These are phyloP conservation scores for Enteromius trimaculatus DNA, from an alignment of 2,797 vertebrate genomes.

Conservation along the genomic window DNA sequence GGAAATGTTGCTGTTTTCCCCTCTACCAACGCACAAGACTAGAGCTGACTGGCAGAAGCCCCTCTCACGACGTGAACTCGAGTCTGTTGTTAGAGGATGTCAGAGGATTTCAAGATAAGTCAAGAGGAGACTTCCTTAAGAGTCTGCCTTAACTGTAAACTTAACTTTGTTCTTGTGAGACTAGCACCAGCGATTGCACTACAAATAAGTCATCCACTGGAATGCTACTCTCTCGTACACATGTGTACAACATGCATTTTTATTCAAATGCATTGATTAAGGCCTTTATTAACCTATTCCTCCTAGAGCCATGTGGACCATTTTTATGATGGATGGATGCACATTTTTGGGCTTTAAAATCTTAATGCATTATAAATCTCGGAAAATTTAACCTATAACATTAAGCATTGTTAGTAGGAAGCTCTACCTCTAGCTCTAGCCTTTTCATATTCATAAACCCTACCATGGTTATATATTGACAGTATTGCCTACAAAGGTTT, in stretches of 20 bases:
- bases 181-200: too few relatives aligned
- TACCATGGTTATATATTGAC: not conserved
- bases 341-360: not conserved
- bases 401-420: not conserved
- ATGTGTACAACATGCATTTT: not conserved
- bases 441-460: not conserved
- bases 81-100: not conserved
- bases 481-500: not conserved
- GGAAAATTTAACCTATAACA: not conserved
- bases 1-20: too few relatives aligned
- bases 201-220: too few relatives aligned
- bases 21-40: too few relatives aligned
- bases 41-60: too few relatives aligned
- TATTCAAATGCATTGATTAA: not conserved
- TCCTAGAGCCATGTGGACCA: not conserved
- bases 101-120: not conserved
- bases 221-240: too few relatives aligned
- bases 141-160: not conserved
- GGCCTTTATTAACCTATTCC: not conserved
- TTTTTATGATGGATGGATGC: not conserved
- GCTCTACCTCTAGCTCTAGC: not conserved
- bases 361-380: not conserved
- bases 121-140: not conserved
- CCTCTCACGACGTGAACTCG: too few relatives aligned
- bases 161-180: not conserved